Evolutionary conservation across 2,797 vertebrate species (phyloP).

Genomic region (Malurus splendens): DNA sequence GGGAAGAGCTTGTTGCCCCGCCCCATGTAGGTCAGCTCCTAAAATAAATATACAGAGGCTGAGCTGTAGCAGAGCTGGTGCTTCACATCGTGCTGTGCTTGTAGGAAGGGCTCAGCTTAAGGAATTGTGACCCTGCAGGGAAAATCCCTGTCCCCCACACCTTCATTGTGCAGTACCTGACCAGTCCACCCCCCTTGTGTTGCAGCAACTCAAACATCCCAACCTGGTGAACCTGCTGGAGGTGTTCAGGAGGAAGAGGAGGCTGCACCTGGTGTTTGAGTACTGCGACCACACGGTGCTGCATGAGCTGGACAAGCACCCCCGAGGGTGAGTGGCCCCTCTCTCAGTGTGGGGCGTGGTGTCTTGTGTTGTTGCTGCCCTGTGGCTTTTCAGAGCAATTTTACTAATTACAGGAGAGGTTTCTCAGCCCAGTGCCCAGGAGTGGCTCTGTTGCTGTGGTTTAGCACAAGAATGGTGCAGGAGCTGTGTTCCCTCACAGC

Average conservation of each 20-base stretch:
- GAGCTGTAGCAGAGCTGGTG: background rate
- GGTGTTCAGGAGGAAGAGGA: slow-evolving; percentile 89
- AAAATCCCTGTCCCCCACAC: fast-evolving
- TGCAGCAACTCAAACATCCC: slow-evolving; percentile 92
- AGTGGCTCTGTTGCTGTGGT: background rate
- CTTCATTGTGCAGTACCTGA: background rate
- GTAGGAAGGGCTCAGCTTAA: background rate
- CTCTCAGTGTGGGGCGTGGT: fast-evolving
- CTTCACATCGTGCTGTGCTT: fast-evolving
- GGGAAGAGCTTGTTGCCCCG: background rate
- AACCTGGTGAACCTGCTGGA: slow-evolving; percentile 94
- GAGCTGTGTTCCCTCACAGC: background rate
- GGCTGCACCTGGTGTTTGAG: slow-evolving; percentile 92
- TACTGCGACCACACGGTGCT: slow-evolving; percentile 95
- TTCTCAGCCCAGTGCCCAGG: background rate
- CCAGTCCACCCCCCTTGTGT: background rate
- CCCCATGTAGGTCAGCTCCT: background rate
- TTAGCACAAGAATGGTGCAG: background rate
- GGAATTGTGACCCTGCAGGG: background rate
- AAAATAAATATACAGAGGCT: background rate
- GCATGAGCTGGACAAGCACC: slow-evolving; percentile 87
- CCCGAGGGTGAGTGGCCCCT: slow-evolving; percentile 80
- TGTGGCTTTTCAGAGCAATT: background rate
- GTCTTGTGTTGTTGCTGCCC: fast-evolving
- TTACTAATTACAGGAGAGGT: background rate